Evolutionary conservation across 2,888 invertebrate species (phyloP).

Genomic region (Allygus modestus): DNA sequence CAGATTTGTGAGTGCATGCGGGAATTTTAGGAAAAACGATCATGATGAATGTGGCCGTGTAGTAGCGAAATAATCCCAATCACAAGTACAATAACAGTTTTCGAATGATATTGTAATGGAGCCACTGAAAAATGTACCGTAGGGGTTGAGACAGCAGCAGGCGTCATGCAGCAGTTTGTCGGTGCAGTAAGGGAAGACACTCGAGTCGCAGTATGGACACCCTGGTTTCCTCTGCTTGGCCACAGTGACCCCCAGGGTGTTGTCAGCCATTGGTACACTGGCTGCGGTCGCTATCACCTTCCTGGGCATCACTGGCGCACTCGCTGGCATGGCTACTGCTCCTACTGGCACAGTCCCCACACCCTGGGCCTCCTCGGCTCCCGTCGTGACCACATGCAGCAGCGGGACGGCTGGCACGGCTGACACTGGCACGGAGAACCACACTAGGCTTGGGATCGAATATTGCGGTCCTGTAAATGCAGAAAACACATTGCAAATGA

Average conservation of each 20-base stretch:
- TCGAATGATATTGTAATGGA: too few species aligned
- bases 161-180: conserved; percentile 86
- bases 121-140: conserved; percentile 75
- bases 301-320: background rate
- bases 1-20: too few species aligned
- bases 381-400: background rate
- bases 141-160: conserved; percentile 83
- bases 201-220: conserved; percentile 87
- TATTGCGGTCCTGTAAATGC: background rate
- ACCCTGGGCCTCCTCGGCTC: background rate
- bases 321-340: background rate
- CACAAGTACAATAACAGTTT: too few species aligned
- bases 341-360: background rate
- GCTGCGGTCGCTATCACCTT: conserved; percentile 2
- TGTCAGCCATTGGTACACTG: background rate
- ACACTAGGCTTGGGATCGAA: conserved; percentile 4
- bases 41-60: too few species aligned
- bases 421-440: conserved; percentile 6
- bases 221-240: conserved; percentile 46
- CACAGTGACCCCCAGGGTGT: conserved; percentile 22
- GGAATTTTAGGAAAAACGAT: too few species aligned
- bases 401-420: background rate
- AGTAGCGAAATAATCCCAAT: too few species aligned
- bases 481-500: too few species aligned
- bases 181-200: conserved; percentile 87